Evolutionary conservation across 1,140 invertebrate species (phyloP).

Genomic region (Apis dorsata): DNA sequence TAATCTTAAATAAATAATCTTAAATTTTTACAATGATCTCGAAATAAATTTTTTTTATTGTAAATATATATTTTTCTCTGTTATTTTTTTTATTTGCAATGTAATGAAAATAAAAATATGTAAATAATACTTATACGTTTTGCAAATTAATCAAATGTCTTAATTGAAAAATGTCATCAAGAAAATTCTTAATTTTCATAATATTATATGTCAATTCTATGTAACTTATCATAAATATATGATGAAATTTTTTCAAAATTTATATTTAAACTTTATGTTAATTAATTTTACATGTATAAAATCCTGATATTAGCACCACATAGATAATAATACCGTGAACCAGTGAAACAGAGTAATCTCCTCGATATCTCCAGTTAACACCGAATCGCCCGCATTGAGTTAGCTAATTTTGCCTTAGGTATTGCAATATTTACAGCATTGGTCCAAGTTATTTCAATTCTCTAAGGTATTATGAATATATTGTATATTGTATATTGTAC

Average conservation of each 20-base stretch:
- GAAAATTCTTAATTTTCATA: too few relatives aligned
- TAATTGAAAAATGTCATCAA: too few relatives aligned
- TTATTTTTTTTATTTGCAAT: too few relatives aligned
- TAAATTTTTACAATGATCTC: too few relatives aligned
- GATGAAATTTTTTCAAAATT: neutral
- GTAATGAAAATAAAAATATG: too few relatives aligned
- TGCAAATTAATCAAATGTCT: too few relatives aligned
- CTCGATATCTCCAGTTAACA: neutral
- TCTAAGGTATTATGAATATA: constrained; percentile 21
- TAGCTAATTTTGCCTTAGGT: constrained; percentile 27
- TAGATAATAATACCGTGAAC: constrained; percentile 1
- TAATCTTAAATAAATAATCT: too few relatives aligned
- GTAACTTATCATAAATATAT: too few relatives aligned
- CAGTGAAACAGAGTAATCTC: neutral
- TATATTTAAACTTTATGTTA: neutral
- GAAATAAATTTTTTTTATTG: too few relatives aligned
- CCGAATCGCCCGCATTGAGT: neutral
- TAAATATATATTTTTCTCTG: too few relatives aligned
- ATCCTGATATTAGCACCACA: neutral
- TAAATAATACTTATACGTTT: too few relatives aligned
- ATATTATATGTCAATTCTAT: too few relatives aligned
- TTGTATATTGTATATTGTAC: neutral
- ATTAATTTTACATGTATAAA: neutral
- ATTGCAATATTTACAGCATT: constrained; percentile 47
- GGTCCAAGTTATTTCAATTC: constrained; percentile 38